phyloP scores from a whole-genome alignment of 2,888 invertebrate species.

The Netelia inedita region DNA sequence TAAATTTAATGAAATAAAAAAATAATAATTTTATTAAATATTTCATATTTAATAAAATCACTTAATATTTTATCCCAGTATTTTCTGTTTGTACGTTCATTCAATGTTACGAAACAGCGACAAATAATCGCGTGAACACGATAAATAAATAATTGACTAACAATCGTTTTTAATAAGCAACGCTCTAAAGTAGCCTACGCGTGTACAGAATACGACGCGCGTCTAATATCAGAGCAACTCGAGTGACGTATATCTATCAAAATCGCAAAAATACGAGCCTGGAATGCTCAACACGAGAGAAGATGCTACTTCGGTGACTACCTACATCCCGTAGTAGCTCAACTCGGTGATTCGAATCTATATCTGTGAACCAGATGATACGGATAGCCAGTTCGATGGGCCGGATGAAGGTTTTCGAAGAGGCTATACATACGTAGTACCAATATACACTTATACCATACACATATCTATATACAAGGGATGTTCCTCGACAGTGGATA shows the following conservation, averaged over 20 bases:
- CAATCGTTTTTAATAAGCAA: too few species aligned
- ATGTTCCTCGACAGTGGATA: slow-evolving; percentile 76
- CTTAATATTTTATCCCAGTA: too few species aligned
- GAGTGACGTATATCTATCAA: slow-evolving; percentile 17
- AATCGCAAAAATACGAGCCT: slow-evolving; percentile 19
- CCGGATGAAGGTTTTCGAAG: slow-evolving; percentile 61
- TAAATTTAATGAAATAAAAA: too few species aligned
- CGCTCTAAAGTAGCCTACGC: neutral
- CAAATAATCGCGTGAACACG: too few species aligned
- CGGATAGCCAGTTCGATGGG: slow-evolving; percentile 56
- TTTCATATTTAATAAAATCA: too few species aligned
- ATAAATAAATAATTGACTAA: too few species aligned
- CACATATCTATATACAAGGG: slow-evolving; percentile 28
- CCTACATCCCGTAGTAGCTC: slow-evolving; percentile 40
- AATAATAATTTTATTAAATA: too few species aligned
- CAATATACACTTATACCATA: slow-evolving; percentile 4
- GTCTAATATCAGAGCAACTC: slow-evolving; percentile 1
- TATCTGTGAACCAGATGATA: slow-evolving; percentile 66
- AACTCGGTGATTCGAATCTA: slow-evolving; percentile 65
- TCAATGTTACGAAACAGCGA: too few species aligned
- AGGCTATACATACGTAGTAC: slow-evolving; percentile 37
- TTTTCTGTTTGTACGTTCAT: too few species aligned
- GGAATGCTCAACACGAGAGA: slow-evolving; percentile 26
- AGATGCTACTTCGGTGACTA: slow-evolving; percentile 27
- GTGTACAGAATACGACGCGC: neutral